Conservation (phyloP, 1,140 invertebrate genomes). For the Heliconius congener region DNA sequence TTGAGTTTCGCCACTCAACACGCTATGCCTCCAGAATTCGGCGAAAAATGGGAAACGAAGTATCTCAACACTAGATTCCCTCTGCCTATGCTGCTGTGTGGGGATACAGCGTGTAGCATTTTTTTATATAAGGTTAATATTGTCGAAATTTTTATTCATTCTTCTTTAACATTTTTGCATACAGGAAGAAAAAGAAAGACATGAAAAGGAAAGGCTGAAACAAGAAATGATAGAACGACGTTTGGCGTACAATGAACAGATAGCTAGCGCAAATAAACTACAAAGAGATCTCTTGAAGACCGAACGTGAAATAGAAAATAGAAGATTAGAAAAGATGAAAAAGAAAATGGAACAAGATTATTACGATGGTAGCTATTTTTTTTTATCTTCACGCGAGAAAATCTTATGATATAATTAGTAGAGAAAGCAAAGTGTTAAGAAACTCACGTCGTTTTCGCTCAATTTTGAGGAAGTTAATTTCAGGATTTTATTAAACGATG, state of each 20-base stretch:
- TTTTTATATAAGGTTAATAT: too few species aligned
- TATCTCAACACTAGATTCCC: too few species aligned
- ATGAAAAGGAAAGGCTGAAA: slow-evolving; percentile 46
- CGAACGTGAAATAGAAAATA: slow-evolving; percentile 66
- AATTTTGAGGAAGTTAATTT: too few species aligned
- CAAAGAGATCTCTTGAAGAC: slow-evolving; percentile 49
- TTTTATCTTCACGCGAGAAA: too few species aligned
- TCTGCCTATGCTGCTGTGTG: not conserved
- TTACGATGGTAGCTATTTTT: slow-evolving; percentile 53
- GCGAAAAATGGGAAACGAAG: too few species aligned
- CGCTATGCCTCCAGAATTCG: too few species aligned
- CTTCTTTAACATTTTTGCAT: not conserved
- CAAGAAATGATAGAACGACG: slow-evolving; percentile 62
- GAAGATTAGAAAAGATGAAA: slow-evolving; percentile 59
- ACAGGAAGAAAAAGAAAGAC: slow-evolving; percentile 60
- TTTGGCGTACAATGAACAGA: slow-evolving; percentile 65
- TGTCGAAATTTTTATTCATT: not conserved
- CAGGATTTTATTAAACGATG: too few species aligned
- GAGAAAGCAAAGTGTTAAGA: too few species aligned
- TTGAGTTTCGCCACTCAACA: too few species aligned
- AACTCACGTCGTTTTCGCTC: too few species aligned
- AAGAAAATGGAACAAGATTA: slow-evolving; percentile 72
- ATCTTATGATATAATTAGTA: too few species aligned
- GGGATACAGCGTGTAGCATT: too few species aligned
- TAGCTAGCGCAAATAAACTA: slow-evolving; percentile 63